Evolutionary conservation across 1,140 invertebrate species (phyloP), one percentile per base, ranked within the genome.

Genomic region (Gryllus bimaculatus): DNA sequence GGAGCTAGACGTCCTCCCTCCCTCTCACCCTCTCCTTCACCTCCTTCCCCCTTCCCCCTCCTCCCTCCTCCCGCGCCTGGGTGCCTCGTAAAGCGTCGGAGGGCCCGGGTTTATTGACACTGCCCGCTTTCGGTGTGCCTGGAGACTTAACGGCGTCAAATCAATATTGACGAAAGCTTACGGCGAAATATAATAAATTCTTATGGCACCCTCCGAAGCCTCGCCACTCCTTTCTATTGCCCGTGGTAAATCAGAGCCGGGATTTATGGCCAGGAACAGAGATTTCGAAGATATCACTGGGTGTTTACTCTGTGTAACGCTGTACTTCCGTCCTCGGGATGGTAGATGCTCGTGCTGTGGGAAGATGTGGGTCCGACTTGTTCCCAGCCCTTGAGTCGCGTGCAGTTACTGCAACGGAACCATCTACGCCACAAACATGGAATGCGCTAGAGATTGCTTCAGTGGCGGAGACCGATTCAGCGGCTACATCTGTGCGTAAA

Each of bases 151-250:
- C 54, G 54, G 54, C 54, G 54, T 18, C 54, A 66, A 66, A 66
- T 66, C 54, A 66, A 66, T 66, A 66, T 66, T 66, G 54, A 66
- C 54, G 54, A 66, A 66, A 66, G 54, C 54, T 66, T 66, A 66
- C 54, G 54, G 54, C 54, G 54, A 66, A 66, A 66, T 66, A 66
- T 66, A 66, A 66, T 66, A 66, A 66, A 66, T 66, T 66, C 54
- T 66, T 66, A 66, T 66, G 54, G 54, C 54, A 66, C 54, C 54
- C 54, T 66, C 18, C 54, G 54, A 18, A 66, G 54, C 10, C 54
- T 66, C 54, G 54, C 54, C 54, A 66, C 10, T 13, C 54, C 54
- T 66, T 66, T 66, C 10, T 66, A 66, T 66, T 66, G 54, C 54
- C 54, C 18, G 54, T 18, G 54, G 54, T 66, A 66, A 66, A 66